A percentile compares a stretch with the other conserved stretches of the same genome.
Conservation (phyloP, 2,888 invertebrate genomes). For the Geotrupes spiniger region DNA sequence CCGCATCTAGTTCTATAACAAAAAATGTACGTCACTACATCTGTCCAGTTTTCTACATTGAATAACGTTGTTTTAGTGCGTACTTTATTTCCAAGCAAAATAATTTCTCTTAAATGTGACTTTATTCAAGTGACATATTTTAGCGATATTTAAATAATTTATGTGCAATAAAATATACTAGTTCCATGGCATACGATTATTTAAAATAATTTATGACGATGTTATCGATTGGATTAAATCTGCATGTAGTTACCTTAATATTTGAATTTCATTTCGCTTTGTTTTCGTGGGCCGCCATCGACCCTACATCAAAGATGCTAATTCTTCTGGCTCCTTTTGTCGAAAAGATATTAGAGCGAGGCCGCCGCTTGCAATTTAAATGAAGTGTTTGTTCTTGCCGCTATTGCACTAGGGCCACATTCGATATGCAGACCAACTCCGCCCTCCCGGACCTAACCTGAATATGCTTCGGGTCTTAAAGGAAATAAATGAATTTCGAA, state of each 20-base stretch:
- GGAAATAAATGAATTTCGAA: constrained; percentile 10
- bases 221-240: no score
- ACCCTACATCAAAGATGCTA: constrained; percentile 10
- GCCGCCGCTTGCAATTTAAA: constrained; percentile 29
- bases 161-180: no score
- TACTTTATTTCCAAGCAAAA: no score
- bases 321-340: constrained; percentile 10
- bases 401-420: constrained; percentile 25
- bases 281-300: background rate
- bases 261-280: background rate
- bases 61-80: no score
- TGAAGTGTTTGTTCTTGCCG: constrained; percentile 25
- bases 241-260: background rate
- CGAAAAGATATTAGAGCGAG: constrained; percentile 14
- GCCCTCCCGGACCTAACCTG: background rate
- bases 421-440: constrained; percentile 21
- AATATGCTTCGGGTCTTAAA: constrained; percentile 5
- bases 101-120: no score
- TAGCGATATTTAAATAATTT: no score
- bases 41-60: no score
- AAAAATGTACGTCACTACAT: no score
- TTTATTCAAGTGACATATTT: no score
- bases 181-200: no score
- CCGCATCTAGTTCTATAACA: no score
- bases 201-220: no score